phyloP scores from a whole-genome alignment of 2,113 vertebrate genomes.

The Oryzias woworae region DNA sequence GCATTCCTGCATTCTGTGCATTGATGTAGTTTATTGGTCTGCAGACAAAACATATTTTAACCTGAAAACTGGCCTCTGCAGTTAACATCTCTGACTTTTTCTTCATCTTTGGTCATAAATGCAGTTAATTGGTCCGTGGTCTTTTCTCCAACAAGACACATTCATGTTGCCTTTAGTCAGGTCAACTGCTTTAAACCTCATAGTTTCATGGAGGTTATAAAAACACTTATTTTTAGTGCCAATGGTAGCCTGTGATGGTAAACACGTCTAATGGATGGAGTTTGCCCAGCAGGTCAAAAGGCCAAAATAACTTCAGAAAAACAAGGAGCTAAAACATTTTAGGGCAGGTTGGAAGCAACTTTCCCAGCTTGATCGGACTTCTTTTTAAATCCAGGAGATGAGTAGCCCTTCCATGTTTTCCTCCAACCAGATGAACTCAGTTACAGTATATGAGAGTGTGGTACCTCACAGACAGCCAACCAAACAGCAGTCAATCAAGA shows the following conservation, averaged over 20 bases:
- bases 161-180: conserved; percentile 49
- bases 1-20: too few relatives aligned
- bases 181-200: conserved; percentile 68
- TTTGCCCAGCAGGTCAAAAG: conserved; percentile 63
- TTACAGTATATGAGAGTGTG: conserved; percentile 58
- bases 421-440: conserved; percentile 35
- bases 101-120: conserved; percentile 49
- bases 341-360: conserved; percentile 12
- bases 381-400: conserved; percentile 5
- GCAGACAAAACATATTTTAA: too few relatives aligned
- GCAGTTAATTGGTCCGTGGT: conserved; percentile 47
- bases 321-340: conserved; percentile 5
- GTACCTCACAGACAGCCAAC: conserved; percentile 37
- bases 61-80: conserved; percentile 47
- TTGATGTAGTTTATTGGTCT: too few relatives aligned
- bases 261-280: conserved; percentile 49
- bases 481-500: conserved; percentile 39
- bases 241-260: conserved; percentile 53
- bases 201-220: conserved; percentile 63
- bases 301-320: conserved; percentile 23
- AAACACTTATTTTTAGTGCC: conserved; percentile 64
- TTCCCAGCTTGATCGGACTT: too few relatives aligned
- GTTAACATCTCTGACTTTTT: conserved; percentile 58
- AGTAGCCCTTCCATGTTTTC: conserved; percentile 53
- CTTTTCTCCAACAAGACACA: conserved; percentile 52